phyloP scores from a whole-genome alignment of 2,888 invertebrate genomes.

The Mayetiola destructor region DNA sequence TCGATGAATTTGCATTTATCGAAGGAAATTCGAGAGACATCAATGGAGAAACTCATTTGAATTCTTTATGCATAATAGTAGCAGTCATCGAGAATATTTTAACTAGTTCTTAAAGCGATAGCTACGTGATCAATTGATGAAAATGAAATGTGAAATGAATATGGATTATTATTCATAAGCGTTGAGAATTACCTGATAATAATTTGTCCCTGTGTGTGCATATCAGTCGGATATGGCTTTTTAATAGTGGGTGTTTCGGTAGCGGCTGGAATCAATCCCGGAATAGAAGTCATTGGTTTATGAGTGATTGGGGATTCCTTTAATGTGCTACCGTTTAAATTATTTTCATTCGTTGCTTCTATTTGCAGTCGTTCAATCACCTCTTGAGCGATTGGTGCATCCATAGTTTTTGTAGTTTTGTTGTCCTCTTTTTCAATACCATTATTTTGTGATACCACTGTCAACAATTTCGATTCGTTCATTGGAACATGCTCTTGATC shows the following conservation, averaged over 20 bases:
- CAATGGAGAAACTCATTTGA: too few species aligned
- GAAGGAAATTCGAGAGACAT: too few species aligned
- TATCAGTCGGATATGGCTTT: conserved; percentile 17
- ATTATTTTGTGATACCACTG: too few species aligned
- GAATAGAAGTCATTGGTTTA: neutral
- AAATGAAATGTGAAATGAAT: too few species aligned
- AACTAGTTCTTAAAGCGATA: too few species aligned
- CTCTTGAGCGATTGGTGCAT: neutral
- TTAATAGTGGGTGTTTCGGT: conserved; percentile 25
- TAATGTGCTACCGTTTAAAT: neutral
- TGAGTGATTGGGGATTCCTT: neutral
- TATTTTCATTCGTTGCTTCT: neutral
- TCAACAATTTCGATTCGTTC: neutral
- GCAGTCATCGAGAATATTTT: too few species aligned
- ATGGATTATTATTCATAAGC: too few species aligned
- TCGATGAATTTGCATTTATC: too few species aligned
- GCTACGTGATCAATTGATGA: too few species aligned
- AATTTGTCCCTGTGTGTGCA: conserved; percentile 19
- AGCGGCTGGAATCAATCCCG: conserved; percentile 24
- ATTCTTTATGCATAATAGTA: too few species aligned
- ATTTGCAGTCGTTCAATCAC: neutral
- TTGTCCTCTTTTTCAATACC: neutral
- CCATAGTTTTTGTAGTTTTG: neutral
- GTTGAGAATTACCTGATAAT: conserved; percentile 19
- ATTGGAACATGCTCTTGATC: neutral